phyloP scores from a whole-genome alignment of 2,797 vertebrate species.

The Galagoides demidoff region DNA sequence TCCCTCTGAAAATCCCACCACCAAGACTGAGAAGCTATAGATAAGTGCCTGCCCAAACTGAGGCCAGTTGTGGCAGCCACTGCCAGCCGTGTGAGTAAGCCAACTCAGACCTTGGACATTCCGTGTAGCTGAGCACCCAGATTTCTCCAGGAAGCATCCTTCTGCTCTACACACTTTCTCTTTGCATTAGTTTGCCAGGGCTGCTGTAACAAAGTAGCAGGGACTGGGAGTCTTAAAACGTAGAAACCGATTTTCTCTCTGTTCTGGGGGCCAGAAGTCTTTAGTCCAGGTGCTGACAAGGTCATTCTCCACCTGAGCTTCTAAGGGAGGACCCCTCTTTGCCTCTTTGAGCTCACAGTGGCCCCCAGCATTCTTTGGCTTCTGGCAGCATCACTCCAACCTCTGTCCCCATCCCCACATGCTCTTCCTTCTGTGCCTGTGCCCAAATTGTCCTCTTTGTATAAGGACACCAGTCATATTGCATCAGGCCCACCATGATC shows the following conservation, averaged over 20 bases:
- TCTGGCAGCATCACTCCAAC: background rate
- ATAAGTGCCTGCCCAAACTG: accelerated
- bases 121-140: background rate
- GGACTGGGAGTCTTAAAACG: background rate
- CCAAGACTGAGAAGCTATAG: background rate
- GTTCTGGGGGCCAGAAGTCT: background rate
- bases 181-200: background rate
- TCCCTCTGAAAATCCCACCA: background rate
- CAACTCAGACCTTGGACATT: background rate
- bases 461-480: background rate
- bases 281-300: background rate
- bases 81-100: background rate
- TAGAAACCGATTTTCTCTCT: background rate
- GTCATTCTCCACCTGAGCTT: background rate
- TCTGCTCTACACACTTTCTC: background rate
- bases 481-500: background rate
- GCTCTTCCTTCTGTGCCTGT: background rate
- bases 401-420: background rate
- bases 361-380: background rate
- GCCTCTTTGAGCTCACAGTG: background rate
- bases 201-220: background rate
- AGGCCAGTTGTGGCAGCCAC: background rate
- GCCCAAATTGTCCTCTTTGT: background rate
- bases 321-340: background rate
- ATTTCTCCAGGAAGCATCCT: background rate